A percentile compares a stretch with the other conserved stretches of the same genome.
phyloP scores from a whole-genome alignment of 2,797 vertebrate species.

The Perodicticus potto region DNA sequence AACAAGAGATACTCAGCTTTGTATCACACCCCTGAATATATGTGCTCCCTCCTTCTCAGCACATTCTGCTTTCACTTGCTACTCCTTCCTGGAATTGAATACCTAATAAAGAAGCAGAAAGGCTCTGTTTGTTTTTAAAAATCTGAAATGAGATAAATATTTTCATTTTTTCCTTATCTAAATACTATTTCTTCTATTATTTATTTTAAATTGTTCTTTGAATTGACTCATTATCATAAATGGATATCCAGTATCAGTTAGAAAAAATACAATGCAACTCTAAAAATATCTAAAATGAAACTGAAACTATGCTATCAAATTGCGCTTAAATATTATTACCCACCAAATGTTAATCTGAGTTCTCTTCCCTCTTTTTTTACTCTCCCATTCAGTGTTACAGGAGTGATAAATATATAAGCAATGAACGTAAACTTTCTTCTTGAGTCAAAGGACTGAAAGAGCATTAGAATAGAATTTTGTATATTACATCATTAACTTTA shows the following conservation, averaged over 20 bases:
- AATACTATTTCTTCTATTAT: background rate
- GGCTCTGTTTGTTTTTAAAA: background rate
- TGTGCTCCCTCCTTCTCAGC: accelerated
- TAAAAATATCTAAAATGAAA: conserved; percentile 23
- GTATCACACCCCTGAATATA: background rate
- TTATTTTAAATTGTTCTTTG: conserved; percentile 29
- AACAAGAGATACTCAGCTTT: background rate
- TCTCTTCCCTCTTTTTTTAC: background rate
- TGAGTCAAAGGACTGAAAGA: background rate
- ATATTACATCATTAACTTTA: background rate
- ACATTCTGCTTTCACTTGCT: background rate
- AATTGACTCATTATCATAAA: background rate
- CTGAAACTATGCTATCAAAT: background rate
- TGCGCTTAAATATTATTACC: background rate
- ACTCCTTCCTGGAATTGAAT: background rate
- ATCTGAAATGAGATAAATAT: background rate
- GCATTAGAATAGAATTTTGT: background rate
- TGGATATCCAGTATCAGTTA: background rate
- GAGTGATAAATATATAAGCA: background rate
- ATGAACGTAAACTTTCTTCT: background rate
- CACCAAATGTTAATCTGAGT: background rate
- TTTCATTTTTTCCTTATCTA: background rate
- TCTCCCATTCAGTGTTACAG: background rate
- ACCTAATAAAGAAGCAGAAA: background rate
- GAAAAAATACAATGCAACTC: background rate